phyloP scores from a whole-genome alignment of 35 echinoderm and acorn worm species.

The Chiridota heheva region DNA sequence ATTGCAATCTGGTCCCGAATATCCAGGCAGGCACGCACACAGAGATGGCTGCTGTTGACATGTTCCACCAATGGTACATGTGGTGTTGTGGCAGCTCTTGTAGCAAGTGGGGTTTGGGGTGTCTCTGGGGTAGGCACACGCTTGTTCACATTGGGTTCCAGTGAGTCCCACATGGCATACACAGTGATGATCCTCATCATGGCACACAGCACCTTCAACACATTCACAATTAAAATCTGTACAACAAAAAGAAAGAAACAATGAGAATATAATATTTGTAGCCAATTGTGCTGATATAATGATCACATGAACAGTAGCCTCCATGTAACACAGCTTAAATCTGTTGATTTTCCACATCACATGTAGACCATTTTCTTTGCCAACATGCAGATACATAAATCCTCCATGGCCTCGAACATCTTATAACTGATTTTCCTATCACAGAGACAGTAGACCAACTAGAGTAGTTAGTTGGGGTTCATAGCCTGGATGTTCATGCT shows the following conservation, averaged over 20 bases:
- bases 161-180: conserved; percentile 39
- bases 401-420: too few species aligned
- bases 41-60: conserved; percentile 17
- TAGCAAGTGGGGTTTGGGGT: conserved; percentile 32
- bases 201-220: conserved; percentile 34
- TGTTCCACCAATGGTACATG: conserved; percentile 1
- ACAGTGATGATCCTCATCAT: neutral
- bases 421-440: too few species aligned
- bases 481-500: too few species aligned
- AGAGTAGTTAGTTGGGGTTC: too few species aligned
- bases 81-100: conserved; percentile 1
- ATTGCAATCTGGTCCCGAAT: conserved; percentile 55
- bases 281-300: too few species aligned
- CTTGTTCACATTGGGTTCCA: conserved; percentile 53
- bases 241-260: neutral
- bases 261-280: too few species aligned
- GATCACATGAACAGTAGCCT: too few species aligned
- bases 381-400: too few species aligned
- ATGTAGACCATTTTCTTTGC: too few species aligned
- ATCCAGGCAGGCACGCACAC: conserved; percentile 47
- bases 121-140: conserved; percentile 35
- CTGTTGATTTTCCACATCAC: too few species aligned
- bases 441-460: too few species aligned
- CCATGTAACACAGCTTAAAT: too few species aligned
- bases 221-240: conserved; percentile 56